Base-by-base conservation (phyloP, 2,113 vertebrate genomes). In the Podiceps cristatus region DNA sequence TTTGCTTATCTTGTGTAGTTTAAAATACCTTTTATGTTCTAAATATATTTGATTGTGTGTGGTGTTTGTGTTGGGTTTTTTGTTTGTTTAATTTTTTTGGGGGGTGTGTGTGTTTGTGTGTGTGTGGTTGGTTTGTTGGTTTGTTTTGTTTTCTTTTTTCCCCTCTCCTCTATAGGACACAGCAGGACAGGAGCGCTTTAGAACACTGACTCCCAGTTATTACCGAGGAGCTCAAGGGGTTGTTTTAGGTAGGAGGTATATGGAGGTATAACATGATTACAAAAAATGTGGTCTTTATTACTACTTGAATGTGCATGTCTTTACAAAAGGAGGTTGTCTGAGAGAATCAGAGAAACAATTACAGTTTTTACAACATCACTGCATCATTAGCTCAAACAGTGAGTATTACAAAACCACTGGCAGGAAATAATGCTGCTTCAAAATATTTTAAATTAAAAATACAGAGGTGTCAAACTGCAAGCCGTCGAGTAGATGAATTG, bases 161-260 rank as follows among this genome's bases (percentile, higher is more conserved):
- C 16, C 40, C 8, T 5, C 11, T 7, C 17, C 50, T 58, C 29
- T 56, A 10, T 22, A 98, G 98, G 97, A 98, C 37, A 98, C 97
- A 44, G 98, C 95, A 71, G 98, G 97, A 74, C 98, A 98, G 56
- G 97, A 98, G 29, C 69, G 91, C 23, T 98, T 97, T 68, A 91
- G 97, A 64, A 63, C 96, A 1, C 52, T 98, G 64, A 97, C 95
- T 44, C 96, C 95, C 53, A 97, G 88, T 72, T 98, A 98, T 27
- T 97, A 97, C 91, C 60, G 96, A 92, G 97, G 96, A 55, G 96
- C 97, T 91, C 97, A 98, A 88, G 97, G 97, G 44, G 69, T 98
- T 86, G 87, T 97, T 93, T 88, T 98, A 90, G 98, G 96, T 98
- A 97, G 7, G 88, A 92, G 11, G 11, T 35, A 3, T 14, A 37